Percentiles rank a stretch among this genome's conserved stretches.
Conservation (phyloP, 2,797 vertebrate genomes). For the Emydoidea blandingii region DNA sequence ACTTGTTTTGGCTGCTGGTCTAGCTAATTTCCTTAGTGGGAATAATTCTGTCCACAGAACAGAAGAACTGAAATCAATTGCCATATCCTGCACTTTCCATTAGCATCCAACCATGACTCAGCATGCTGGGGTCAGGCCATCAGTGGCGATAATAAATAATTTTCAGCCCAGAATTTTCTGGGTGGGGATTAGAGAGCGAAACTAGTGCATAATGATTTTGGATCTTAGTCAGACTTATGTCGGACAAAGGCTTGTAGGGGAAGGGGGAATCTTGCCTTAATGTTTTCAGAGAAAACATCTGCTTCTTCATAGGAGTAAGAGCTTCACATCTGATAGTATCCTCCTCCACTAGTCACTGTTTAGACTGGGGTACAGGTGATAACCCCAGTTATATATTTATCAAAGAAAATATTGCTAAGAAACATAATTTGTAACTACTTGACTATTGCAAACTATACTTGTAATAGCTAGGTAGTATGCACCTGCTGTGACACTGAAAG, state of each 20-base stretch:
- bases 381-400: neutral
- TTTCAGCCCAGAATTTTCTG: neutral
- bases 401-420: neutral
- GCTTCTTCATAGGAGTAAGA: neutral
- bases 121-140: neutral
- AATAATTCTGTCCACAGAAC: slow-evolving; percentile 45
- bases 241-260: neutral
- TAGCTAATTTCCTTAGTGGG: slow-evolving; percentile 15
- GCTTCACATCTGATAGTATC: neutral
- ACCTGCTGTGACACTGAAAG: neutral
- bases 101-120: slow-evolving; percentile 5
- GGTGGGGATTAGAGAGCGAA: neutral
- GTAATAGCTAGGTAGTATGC: neutral
- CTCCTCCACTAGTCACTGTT: neutral
- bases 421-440: neutral
- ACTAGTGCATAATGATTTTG: neutral
- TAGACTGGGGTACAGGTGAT: neutral
- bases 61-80: slow-evolving; percentile 11
- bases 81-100: neutral
- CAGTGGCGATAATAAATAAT: neutral
- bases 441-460: neutral
- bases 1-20: slow-evolving; percentile 14
- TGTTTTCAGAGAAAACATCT: neutral
- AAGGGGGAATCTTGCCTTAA: neutral
- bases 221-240: neutral